Evolutionary conservation across 2,797 vertebrate genomes (phyloP), one percentile per base, ranked within the genome.

Genomic region (Aythya fuligula): DNA sequence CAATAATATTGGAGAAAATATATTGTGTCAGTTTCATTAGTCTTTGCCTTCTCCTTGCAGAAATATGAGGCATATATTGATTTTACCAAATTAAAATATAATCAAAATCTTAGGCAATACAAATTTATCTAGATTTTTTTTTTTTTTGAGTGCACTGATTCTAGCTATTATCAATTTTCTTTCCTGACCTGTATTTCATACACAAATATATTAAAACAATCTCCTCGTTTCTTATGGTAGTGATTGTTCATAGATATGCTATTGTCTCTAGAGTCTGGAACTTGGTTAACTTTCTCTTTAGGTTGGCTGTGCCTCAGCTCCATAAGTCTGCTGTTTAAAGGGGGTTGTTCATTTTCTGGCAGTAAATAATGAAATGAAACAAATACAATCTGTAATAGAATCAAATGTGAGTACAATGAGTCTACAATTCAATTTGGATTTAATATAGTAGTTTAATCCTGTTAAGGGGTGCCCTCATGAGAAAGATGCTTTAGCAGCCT

Each of bases 381-480:
- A 90, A 94, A 89, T 65, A 56, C 77, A 85, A 93, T 94, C 64
- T 93, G 69, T 93, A 97, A 92, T 95, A 74, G 69, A 97, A 97
- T 91, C 91, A 95, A 94, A 89, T 93, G 74, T 13, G 72, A 96
- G 83, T 53, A 90, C 84, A 87, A 86, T 67, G 83, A 93, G 47
- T 54, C 49, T 60, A 57, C 70, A 96, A 94, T 95, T 92, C 75
- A 96, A 86, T 95, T 96, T 94, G 85, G 24, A 94, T 95, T 95
- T 96, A 96, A 94, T 95, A 85, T 10, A 77, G 58, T 89, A 85
- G 77, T 72, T 71, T 95, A 96, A 94, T 94, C 92, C 83, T 66
- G 83, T 94, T 90, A 97, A 94, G 71, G 89, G 65, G 49, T 84
- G 32, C 47, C 39, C 85, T 96, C 90, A 73, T 88, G 89, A 96